Evolutionary conservation across 2,113 vertebrate genomes (phyloP), one percentile per base, ranked within the genome.

Genomic region (Coregonus clupeaformis): DNA sequence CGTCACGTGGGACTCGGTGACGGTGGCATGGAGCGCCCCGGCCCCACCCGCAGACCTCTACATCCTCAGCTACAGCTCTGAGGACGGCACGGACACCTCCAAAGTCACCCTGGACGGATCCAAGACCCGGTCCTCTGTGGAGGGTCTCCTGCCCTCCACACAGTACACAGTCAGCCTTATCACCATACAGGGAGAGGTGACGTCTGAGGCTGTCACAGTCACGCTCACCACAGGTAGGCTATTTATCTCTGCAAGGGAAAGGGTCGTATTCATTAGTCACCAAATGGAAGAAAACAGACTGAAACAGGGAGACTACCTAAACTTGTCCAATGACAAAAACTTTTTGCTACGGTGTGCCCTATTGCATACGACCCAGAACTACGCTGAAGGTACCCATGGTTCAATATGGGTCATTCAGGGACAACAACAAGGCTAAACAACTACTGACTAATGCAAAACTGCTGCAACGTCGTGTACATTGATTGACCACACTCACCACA

Each of bases 21-120:
- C 92, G 0, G 93, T 97, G 88, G 94, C 96, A 0, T 99, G 98
- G 98, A 97, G 93, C 3, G 92, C 96, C 66, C 98, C 97, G 0
- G 97, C 97, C 2, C 96, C 97, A 0, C 96, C 97, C 2, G 96
- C 97, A 73, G 94, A 97, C 86, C 91, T 82, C 81, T 96, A 97
- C 82, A 91, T 96, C 83, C 91, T 99, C 80, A 95, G 93, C 90
- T 98, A 97, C 91, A 94, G 89, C 71, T 93, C 94, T 6, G 81
- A 92, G 12, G 94, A 96, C 0, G 89, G 89, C 24, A 94, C 91
- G 0, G 94, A 95, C 81, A 93, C 89, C 12, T 92, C 90, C 77
- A 93, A 96, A 88, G 90, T 99, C 77, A 93, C 91, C 0, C 86
- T 99, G 1, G 94, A 98, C 0, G 95, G 96, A 74, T 94, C 92